Evolutionary conservation across 2,888 invertebrate genomes (phyloP), one percentile per base, ranked within the genome.

Genomic region (Nomada hirtipes): DNA sequence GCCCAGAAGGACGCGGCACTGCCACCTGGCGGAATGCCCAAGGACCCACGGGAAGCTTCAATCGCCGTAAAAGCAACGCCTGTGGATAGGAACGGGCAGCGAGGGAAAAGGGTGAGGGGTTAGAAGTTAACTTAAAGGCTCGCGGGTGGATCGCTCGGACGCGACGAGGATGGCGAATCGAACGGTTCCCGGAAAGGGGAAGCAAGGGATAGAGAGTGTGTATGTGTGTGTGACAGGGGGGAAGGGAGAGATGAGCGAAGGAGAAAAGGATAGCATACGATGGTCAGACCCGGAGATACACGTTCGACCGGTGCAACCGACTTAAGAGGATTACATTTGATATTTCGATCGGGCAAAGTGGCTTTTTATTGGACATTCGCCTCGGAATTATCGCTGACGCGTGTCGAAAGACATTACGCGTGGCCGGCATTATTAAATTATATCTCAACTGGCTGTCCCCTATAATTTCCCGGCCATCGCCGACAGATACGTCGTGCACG

Each of bases 321-420:
- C 91, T 92, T 92, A 91, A 93, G 92, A 92, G 92, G 92, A 93
- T 93, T 93, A 93, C 92, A 92, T 92, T 93, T 91, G 92, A 92
- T 93, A 92, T 92, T 92, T 92, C 92, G 92, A 92, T 92, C 92
- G 91, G 87, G 89, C 86, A 90, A 92, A 93, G 92, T 93, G 92
- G 91, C 91, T 91, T 93, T 92, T 93, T 93, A 92, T 93, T 92
- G 91, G 89, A 89, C 89, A 88, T 90, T 85, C 84, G 86, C 88
- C 89, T 75, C 82, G 87, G 86, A 90, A 87, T 89, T 88, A 88
- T 87, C 89, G 89, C 85, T 89, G 89, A 90, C 90, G 89, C 90
- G 90, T 90, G 89, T 89, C 90, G 86, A 87, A 87, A 87, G 88
- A 89, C 88, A 83, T 89, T 90, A 87, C 83, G 79, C 70, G 80